Conservation (phyloP, 2,113 vertebrate genomes). For the Rhegmatorhina hoffmannsi region DNA sequence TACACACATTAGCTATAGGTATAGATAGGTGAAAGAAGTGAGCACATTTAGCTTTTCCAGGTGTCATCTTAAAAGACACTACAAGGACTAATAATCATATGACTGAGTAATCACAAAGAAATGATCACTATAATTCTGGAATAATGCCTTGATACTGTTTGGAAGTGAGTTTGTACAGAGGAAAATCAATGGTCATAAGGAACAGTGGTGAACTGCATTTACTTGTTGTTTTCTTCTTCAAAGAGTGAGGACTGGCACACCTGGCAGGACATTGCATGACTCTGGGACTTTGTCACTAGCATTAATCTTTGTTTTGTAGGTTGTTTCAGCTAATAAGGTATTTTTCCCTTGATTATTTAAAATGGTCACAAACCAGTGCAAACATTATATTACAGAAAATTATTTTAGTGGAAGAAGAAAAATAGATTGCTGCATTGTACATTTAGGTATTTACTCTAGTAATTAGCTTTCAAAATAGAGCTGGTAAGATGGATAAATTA, state of each 20-base stretch:
- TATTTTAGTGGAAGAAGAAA: not conserved
- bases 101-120: not conserved
- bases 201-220: not conserved
- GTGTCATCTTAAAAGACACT: not conserved
- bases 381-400: not conserved
- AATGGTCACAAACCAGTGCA: not conserved
- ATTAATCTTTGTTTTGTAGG: not conserved
- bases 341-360: slow-evolving; percentile 2
- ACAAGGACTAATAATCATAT: not conserved
- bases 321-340: not conserved
- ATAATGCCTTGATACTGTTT: not conserved
- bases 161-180: not conserved
- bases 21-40: not conserved
- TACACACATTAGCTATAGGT: not conserved
- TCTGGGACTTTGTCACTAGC: not conserved
- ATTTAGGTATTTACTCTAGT: not conserved
- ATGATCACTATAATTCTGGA: not conserved
- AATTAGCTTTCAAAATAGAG: slow-evolving; percentile 43
- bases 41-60: not conserved
- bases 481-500: slow-evolving; percentile 28
- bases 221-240: not conserved
- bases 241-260: not conserved
- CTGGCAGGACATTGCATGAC: not conserved
- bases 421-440: slow-evolving; percentile 4
- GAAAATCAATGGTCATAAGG: not conserved